phyloP scores from a whole-genome alignment of 92 coral and sea anemone genomes.

The Epizoanthus rinbou region DNA sequence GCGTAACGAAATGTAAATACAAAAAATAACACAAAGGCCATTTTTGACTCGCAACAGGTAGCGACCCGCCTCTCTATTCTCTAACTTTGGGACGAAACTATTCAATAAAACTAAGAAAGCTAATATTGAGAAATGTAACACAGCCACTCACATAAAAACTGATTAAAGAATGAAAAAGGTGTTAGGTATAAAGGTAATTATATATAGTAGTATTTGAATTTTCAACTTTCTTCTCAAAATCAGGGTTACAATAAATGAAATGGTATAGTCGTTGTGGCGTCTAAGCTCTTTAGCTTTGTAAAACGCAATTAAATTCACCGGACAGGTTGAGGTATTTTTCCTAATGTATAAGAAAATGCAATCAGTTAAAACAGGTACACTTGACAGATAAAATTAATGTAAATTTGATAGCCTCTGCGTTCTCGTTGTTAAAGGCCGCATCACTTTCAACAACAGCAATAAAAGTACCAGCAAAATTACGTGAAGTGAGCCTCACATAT shows the following conservation, averaged over 20 bases:
- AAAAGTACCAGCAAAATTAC: constrained; percentile 5
- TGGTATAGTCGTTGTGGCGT: constrained; percentile 37
- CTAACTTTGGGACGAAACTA: not conserved
- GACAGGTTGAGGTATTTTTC: constrained; percentile 17
- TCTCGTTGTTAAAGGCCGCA: constrained; percentile 30
- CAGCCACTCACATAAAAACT: not conserved
- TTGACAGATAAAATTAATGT: constrained; percentile 32
- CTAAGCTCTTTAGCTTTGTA: constrained; percentile 17
- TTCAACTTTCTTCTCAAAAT: not conserved
- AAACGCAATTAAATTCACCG: constrained; percentile 8
- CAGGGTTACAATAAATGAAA: constrained; percentile 22
- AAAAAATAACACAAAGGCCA: too few species aligned
- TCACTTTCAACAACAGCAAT: constrained; percentile 21
- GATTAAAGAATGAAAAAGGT: not conserved
- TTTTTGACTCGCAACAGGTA: not conserved
- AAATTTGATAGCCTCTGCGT: constrained; percentile 38
- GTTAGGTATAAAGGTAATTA: not conserved
- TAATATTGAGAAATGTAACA: not conserved
- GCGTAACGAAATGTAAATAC: too few species aligned
- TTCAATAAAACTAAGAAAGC: not conserved
- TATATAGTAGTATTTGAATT: not conserved
- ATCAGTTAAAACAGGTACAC: constrained; percentile 41
- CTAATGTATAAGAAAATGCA: constrained; percentile 36
- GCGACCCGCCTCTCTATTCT: not conserved
- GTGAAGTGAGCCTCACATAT: not conserved